Conservation (phyloP, 2,113 vertebrate genomes). For the Lota lota region DNA sequence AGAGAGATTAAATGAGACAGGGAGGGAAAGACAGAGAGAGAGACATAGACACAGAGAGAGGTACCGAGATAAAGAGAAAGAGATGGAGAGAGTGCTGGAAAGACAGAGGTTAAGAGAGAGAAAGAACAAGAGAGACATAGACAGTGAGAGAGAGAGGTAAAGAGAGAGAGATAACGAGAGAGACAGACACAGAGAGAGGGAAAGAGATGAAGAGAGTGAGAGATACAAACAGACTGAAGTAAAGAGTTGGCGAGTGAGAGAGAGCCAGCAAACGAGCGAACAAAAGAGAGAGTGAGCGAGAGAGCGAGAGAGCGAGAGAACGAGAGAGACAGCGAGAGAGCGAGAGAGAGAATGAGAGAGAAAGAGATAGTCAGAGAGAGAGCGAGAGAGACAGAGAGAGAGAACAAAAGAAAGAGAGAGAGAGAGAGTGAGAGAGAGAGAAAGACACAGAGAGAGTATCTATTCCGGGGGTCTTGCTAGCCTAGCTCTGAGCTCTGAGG, state of each 20-base stretch:
- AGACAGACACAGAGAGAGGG: not conserved
- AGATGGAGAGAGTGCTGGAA: not conserved
- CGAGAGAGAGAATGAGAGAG: not conserved
- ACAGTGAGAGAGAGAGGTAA: not conserved
- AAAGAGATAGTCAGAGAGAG: not conserved
- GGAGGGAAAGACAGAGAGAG: not conserved
- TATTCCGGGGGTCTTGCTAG: constrained; percentile 44
- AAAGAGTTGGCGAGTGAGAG: not conserved
- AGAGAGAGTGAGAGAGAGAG: constrained; percentile 9
- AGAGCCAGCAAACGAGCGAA: not conserved
- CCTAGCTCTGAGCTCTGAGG: constrained; percentile 53
- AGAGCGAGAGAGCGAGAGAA: not conserved
- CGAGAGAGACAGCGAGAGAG: not conserved
- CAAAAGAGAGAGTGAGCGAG: constrained; percentile 3
- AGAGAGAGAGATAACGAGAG: not conserved
- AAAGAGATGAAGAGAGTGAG: not conserved
- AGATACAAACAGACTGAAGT: not conserved
- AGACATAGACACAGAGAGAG: not conserved
- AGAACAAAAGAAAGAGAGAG: not conserved
- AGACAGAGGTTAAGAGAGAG: constrained; percentile 2
- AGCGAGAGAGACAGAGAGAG: not conserved
- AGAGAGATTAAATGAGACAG: not conserved
- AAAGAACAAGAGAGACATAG: not conserved
- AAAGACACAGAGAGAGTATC: constrained; percentile 10
- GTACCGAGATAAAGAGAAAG: not conserved